Evolutionary conservation across 2,113 vertebrate species (phyloP).

Genomic region (Sebastes schlegelii): DNA sequence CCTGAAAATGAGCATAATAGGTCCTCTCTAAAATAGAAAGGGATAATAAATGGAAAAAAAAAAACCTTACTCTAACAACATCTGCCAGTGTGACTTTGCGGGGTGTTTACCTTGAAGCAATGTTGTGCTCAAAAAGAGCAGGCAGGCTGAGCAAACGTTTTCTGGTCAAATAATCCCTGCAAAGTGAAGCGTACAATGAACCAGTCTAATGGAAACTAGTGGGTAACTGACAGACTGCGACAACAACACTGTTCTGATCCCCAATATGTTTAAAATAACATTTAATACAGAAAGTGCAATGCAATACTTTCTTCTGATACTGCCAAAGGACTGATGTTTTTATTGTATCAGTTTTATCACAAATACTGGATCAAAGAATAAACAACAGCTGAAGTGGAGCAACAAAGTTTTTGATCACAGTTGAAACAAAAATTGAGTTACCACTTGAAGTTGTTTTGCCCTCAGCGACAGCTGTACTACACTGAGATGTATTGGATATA

Average conservation of each 20-base stretch:
- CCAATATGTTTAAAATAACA: not conserved
- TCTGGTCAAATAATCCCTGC: not conserved
- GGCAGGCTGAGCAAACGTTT: not conserved
- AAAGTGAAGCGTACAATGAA: not conserved
- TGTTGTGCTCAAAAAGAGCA: not conserved
- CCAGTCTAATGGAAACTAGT: not conserved
- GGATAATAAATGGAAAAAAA: not conserved
- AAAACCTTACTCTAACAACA: not conserved
- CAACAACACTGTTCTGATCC: not conserved
- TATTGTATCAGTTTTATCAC: constrained; percentile 21
- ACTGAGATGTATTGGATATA: constrained; percentile 17
- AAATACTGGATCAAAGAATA: constrained; percentile 27
- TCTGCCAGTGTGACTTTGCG: not conserved
- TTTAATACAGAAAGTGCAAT: constrained; percentile 3
- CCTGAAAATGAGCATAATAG: too few species aligned
- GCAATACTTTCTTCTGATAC: not conserved
- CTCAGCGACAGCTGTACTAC: constrained; percentile 18
- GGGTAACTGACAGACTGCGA: not conserved
- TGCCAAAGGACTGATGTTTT: not conserved
- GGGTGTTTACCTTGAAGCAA: not conserved
- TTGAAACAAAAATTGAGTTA: constrained; percentile 42
- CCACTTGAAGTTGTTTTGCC: constrained; percentile 36
- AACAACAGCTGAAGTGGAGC: constrained; percentile 12
- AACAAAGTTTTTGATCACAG: constrained; percentile 15
- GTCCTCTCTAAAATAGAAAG: not conserved